Base-by-base conservation (phyloP, 2,113 vertebrate genomes). In the Conger conger region DNA sequence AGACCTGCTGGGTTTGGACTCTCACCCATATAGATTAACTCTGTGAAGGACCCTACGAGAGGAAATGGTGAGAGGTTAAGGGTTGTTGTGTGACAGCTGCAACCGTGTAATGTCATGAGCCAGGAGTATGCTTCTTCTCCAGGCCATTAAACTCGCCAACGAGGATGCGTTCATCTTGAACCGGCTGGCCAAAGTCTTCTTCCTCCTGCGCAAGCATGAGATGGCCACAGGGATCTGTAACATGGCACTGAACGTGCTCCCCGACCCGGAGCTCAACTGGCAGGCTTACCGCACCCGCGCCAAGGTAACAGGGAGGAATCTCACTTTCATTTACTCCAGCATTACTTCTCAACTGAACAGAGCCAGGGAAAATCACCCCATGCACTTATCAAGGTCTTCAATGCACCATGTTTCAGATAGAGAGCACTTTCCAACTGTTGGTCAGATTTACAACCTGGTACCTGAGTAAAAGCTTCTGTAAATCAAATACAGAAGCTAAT, bases 221-320 rank as follows among this genome's bases (percentile, higher is more conserved):
- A 95, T 95, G 94, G 94, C 95, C 60, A 96, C 91, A 79, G 95
- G 95, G 54, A 94, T 95, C 86, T 95, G 95, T 88, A 96, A 93
- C 73, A 96, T 96, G 95, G 95, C 95, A 3, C 90, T 96, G 17
- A 95, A 94, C 33, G 88, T 94, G 35, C 93, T 95, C 27, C 88
- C 88, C 76, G 96, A 96, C 30, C 94, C 93, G 0, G 93, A 95
- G 86, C 92, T 96, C 86, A 96, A 94, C 92, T 95, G 96, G 96
- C 96, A 97, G 92, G 95, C 93, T 0, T 96, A 96, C 92, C 94
- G 95, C 89, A 97, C 94, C 0, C 90, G 91, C 0, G 96, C 95
- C 68, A 96, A 97, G 95, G 96, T 95, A 87, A 78, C 57, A 30
- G 15, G 38, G 84, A 42, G 54, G 20, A 42, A 50, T 16, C 20